Percentiles rank a stretch among this genome's conserved stretches.
phyloP scores from a whole-genome alignment of 2,113 vertebrate genomes.

The Cettia cetti region DNA sequence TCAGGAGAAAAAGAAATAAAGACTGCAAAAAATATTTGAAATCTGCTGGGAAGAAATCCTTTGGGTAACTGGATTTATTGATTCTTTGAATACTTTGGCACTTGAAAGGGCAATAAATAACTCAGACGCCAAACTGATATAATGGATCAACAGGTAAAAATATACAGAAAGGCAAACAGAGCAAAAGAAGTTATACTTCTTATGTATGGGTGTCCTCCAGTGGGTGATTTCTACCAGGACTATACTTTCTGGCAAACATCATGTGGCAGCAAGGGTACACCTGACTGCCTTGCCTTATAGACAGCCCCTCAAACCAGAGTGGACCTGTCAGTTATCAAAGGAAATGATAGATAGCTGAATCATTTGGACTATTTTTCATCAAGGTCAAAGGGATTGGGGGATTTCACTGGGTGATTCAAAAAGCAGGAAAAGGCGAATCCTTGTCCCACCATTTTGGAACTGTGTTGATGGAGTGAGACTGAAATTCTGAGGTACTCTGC shows the following conservation, averaged over 20 bases:
- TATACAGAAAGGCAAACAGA: background rate
- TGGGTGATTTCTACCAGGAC: background rate
- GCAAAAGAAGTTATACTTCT: background rate
- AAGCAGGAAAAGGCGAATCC: background rate
- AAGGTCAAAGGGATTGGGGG: background rate
- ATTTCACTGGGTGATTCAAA: background rate
- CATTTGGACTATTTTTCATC: background rate
- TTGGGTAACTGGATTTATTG: background rate
- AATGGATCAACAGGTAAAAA: background rate
- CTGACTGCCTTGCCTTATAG: background rate
- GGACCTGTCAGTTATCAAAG: background rate
- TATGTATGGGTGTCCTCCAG: background rate
- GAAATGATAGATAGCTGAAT: background rate
- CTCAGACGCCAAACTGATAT: background rate
- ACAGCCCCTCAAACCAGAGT: background rate
- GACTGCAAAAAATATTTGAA: background rate
- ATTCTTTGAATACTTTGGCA: background rate
- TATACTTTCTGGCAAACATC: background rate
- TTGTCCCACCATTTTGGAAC: background rate
- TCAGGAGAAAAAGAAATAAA: background rate
- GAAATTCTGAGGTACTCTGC: background rate
- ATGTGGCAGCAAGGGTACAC: background rate
- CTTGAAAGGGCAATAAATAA: background rate
- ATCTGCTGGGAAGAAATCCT: background rate
- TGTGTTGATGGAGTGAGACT: rapidly evolving